These are phyloP conservation scores for Drepana arcuata DNA, from an alignment of 1,140 invertebrate species.

Conservation along the genomic window DNA sequence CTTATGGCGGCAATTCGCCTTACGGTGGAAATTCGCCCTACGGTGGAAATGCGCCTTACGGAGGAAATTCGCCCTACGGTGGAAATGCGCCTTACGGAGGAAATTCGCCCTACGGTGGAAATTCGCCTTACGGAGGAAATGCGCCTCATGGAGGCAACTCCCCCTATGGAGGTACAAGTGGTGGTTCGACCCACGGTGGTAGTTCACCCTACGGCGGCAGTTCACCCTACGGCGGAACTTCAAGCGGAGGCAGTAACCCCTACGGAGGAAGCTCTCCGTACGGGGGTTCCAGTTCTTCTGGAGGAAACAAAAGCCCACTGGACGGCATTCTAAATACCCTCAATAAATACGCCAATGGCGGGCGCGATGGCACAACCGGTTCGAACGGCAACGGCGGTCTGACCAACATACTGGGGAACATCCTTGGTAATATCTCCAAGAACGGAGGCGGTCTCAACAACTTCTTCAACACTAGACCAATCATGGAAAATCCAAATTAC, in stretches of 20 bases:
- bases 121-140: conserved; percentile 23
- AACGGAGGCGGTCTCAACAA: conserved; percentile 41
- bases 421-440: conserved; percentile 52
- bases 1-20: conserved; percentile 3
- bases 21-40: conserved; percentile 3
- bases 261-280: conserved; percentile 33
- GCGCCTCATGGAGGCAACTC: conserved; percentile 28
- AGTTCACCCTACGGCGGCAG: conserved; percentile 13
- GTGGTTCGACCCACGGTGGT: conserved; percentile 10
- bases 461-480: conserved; percentile 52
- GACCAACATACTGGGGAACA: conserved; percentile 49
- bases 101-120: conserved; percentile 7
- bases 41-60: conserved; percentile 9
- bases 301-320: conserved; percentile 34
- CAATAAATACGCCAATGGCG: conserved; percentile 35
- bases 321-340: conserved; percentile 42
- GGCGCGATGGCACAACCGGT: conserved; percentile 17
- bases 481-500: conserved; percentile 59
- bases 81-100: conserved; percentile 25
- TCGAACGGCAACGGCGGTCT: conserved; percentile 15
- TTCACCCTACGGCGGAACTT: conserved; percentile 26
- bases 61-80: conserved; percentile 18
- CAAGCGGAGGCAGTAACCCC: conserved; percentile 25
- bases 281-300: conserved; percentile 17
- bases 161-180: conserved; percentile 17